Evolutionary conservation across 2,888 invertebrate genomes (phyloP).

Genomic region (Mimumesa dahlbomi): DNA sequence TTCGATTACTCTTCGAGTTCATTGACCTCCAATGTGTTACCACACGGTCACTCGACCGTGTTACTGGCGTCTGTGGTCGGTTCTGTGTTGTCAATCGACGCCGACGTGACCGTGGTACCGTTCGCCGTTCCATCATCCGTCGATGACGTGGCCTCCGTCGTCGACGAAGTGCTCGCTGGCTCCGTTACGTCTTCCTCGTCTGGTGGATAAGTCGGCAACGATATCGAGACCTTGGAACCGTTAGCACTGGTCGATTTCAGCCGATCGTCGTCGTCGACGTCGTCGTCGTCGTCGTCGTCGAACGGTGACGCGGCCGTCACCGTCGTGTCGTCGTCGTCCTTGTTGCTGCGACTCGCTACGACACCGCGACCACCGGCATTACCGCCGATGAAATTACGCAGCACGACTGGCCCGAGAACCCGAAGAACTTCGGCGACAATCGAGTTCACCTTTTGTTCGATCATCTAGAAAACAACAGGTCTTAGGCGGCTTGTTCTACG

Average conservation of each 20-base stretch:
- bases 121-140: conserved; percentile 10
- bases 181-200: conserved; percentile 83
- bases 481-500: conserved; percentile 34
- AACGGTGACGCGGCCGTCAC: conserved; percentile 77
- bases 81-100: neutral
- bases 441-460: conserved; percentile 89
- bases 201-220: conserved; percentile 85
- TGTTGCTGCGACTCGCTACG: conserved; percentile 66
- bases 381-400: conserved; percentile 84
- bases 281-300: conserved; percentile 82
- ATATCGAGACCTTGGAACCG: conserved; percentile 83
- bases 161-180: conserved; percentile 43
- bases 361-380: conserved; percentile 78
- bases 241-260: conserved; percentile 62
- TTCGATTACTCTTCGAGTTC: conserved; percentile 31
- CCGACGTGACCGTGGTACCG: neutral
- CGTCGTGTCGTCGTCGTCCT: conserved; percentile 78
- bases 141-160: conserved; percentile 6
- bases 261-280: conserved; percentile 80
- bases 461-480: conserved; percentile 82
- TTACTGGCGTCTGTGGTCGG: neutral
- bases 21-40: conserved; percentile 58
- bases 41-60: conserved; percentile 34
- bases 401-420: conserved; percentile 88
- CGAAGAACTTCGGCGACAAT: conserved; percentile 88